Evolutionary conservation across 1,140 invertebrate species (phyloP).

Genomic region (Diorhabda carinulata): DNA sequence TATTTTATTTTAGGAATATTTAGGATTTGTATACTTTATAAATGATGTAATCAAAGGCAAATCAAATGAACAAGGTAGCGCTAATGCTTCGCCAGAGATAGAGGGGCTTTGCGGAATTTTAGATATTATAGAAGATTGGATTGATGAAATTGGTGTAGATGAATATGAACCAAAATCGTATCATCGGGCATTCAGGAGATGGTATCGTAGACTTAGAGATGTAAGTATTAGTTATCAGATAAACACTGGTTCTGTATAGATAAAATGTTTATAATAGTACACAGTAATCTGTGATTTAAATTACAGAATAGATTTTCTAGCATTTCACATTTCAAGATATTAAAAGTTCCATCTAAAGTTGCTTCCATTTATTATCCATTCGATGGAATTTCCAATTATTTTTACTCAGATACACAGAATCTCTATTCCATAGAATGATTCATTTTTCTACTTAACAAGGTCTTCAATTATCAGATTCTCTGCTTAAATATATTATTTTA

Average conservation of each 20-base stretch:
- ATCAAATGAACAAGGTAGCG: slow-evolving; percentile 55
- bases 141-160: slow-evolving; percentile 83
- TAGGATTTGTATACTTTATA: slow-evolving; percentile 81
- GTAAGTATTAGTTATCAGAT: slow-evolving; percentile 49
- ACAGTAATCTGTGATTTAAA: too few relatives aligned
- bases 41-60: slow-evolving; percentile 83
- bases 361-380: too few relatives aligned
- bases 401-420: too few relatives aligned
- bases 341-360: too few relatives aligned
- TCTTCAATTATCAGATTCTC: too few relatives aligned
- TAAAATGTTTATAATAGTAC: too few relatives aligned
- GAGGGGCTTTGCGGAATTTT: slow-evolving; percentile 66
- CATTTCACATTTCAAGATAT: too few relatives aligned
- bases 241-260: too few relatives aligned
- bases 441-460: too few relatives aligned
- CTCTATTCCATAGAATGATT: too few relatives aligned
- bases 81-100: slow-evolving; percentile 60
- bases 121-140: slow-evolving; percentile 68
- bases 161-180: slow-evolving; percentile 95
- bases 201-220: slow-evolving; percentile 74
- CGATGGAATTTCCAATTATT: too few relatives aligned
- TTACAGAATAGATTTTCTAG: too few relatives aligned
- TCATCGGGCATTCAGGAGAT: slow-evolving; percentile 88
- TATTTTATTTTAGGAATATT: slow-evolving; percentile 63
- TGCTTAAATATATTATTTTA: background rate